Conservation (phyloP, 2,113 vertebrate genomes). For the Tupaia chinensis region DNA sequence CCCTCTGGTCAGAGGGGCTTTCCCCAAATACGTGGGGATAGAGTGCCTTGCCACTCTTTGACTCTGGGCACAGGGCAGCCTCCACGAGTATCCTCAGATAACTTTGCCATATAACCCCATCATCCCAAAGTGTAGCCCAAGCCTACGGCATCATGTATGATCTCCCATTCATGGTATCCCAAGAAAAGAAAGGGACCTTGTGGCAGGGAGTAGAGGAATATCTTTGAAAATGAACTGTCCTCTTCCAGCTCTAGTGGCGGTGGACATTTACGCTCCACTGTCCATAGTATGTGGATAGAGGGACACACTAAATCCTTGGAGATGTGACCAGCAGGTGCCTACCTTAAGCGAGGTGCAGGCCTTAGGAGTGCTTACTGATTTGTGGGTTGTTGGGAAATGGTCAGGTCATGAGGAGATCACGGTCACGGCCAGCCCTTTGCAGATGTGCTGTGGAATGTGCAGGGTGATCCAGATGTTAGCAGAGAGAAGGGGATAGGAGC, state of each 20-base stretch:
- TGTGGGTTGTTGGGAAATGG: neutral
- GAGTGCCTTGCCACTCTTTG: neutral
- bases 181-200: neutral
- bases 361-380: neutral
- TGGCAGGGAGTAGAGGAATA: neutral
- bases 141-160: neutral
- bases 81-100: neutral
- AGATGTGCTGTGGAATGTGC: neutral
- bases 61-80: neutral
- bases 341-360: neutral
- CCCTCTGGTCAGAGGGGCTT: neutral
- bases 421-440: neutral
- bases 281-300: neutral
- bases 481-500: neutral
- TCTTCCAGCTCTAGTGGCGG: neutral
- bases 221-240: neutral
- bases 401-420: neutral
- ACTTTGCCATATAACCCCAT: neutral
- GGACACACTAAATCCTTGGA: neutral
- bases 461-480: neutral
- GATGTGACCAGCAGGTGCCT: neutral
- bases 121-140: neutral
- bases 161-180: neutral
- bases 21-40: neutral
- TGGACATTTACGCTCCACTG: neutral